Evolutionary conservation across 2,888 invertebrate genomes (phyloP).

Genomic region (Danaus chrysippus): DNA sequence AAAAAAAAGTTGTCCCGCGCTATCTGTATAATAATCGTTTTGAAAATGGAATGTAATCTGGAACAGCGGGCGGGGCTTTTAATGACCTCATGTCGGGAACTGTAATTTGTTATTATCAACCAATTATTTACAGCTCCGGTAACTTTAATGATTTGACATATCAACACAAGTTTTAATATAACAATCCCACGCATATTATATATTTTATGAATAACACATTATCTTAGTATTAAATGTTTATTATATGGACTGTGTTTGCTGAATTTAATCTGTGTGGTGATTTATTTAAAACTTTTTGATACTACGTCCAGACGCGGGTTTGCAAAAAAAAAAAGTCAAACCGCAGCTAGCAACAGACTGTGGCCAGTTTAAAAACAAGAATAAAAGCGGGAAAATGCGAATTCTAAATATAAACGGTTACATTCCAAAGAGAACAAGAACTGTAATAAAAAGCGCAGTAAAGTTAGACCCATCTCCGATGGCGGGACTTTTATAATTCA

Average conservation of each 20-base stretch:
- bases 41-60: slow-evolving; percentile 23
- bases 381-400: slow-evolving; percentile 40
- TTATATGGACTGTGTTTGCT: not conserved
- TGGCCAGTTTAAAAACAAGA: slow-evolving; percentile 38
- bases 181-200: no score
- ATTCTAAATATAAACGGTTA: slow-evolving; percentile 48
- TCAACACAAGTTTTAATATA: no score
- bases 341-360: slow-evolving; percentile 43
- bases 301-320: slow-evolving; percentile 21
- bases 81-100: slow-evolving; percentile 29
- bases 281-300: slow-evolving; percentile 20
- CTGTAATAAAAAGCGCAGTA: slow-evolving; percentile 41
- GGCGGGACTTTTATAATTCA: not conserved
- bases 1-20: slow-evolving; percentile 15
- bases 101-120: slow-evolving; percentile 19
- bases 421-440: slow-evolving; percentile 42
- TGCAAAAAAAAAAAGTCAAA: slow-evolving; percentile 32
- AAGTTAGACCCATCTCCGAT: slow-evolving; percentile 28
- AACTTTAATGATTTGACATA: no score
- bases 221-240: slow-evolving; percentile 20
- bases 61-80: slow-evolving; percentile 32
- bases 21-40: slow-evolving; percentile 20
- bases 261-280: no score
- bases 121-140: no score
- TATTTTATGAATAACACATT: slow-evolving; percentile 10